These are phyloP conservation scores for Hoplodrina blanda DNA, from an alignment of 2,888 invertebrate genomes.

Conservation along the genomic window DNA sequence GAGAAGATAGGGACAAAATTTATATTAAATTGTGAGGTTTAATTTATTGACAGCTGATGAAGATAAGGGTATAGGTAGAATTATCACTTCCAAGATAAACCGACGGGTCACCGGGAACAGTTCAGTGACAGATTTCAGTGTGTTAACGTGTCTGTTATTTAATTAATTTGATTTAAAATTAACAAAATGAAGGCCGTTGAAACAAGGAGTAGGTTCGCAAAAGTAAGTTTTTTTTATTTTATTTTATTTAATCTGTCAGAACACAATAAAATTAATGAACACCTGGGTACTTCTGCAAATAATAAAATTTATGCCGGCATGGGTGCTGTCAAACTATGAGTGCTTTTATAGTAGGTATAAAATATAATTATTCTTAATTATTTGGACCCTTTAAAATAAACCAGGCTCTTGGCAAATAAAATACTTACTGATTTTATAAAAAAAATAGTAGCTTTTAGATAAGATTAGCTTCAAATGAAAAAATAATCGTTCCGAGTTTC, in stretches of 20 bases:
- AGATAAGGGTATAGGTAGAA: constrained; percentile 74
- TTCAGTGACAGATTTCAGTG: constrained; percentile 65
- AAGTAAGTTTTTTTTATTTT: constrained; percentile 55
- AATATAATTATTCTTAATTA: not conserved
- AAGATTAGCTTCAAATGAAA: not conserved
- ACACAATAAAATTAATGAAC: accelerated
- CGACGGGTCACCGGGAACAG: constrained; percentile 66
- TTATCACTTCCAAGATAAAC: constrained; percentile 73
- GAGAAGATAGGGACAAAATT: constrained; percentile 26
- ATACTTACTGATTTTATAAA: not conserved
- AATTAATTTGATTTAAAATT: constrained; percentile 28
- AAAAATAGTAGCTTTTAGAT: not conserved
- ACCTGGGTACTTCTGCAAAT: not conserved
- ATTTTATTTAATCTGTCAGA: not conserved
- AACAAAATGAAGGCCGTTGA: constrained; percentile 77
- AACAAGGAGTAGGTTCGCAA: constrained; percentile 64
- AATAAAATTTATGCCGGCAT: not conserved
- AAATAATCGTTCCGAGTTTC: not conserved
- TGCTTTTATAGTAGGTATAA: too few relatives aligned
- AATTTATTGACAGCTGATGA: constrained; percentile 75
- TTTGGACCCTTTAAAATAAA: not conserved
- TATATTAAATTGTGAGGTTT: constrained; percentile 47
- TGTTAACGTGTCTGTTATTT: constrained; percentile 54
- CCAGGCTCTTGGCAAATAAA: not conserved
- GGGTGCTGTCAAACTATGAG: too few relatives aligned